A percentile compares a stretch with the other conserved stretches of the same genome.
Evolutionary conservation across 2,113 vertebrate species (phyloP).

Genomic region (Rhagologus leucostigma): DNA sequence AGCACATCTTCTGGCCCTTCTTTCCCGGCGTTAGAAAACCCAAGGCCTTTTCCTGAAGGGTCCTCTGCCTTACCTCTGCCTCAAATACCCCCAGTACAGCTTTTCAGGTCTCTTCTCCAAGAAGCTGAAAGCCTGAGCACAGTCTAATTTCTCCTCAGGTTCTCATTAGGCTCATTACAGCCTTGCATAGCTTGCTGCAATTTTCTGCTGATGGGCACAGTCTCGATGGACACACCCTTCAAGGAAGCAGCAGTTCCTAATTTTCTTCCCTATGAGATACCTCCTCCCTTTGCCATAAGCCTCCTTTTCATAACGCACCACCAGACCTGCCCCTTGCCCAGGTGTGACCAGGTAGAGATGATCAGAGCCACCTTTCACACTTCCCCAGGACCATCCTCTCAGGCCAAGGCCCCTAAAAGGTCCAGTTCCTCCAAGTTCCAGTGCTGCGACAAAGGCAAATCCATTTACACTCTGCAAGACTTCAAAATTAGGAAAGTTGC

Average conservation of each 20-base stretch:
- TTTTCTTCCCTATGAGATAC: background rate
- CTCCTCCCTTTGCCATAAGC: conserved; percentile 23
- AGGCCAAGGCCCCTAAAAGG: background rate
- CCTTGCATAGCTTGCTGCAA: conserved; percentile 17
- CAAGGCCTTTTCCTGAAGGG: background rate
- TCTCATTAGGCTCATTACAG: conserved; percentile 45
- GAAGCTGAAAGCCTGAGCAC: background rate
- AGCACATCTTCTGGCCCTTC: background rate
- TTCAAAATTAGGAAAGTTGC: background rate
- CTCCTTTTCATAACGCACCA: background rate
- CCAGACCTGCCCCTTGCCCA: background rate
- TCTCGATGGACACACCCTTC: conserved; percentile 15
- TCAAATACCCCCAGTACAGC: background rate
- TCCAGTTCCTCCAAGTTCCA: background rate
- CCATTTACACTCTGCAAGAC: background rate
- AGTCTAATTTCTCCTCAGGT: background rate
- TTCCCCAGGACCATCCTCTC: background rate
- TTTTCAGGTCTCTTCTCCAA: background rate
- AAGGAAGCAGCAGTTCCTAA: conserved; percentile 42
- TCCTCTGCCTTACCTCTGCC: background rate
- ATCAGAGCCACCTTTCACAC: background rate
- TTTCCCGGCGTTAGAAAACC: background rate
- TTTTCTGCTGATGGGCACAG: conserved; percentile 50
- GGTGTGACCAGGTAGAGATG: background rate
- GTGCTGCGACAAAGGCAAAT: background rate